Percentiles rank a stretch among this genome's conserved stretches.
These are phyloP conservation scores for Metallyticus violacea DNA, from an alignment of 2,888 invertebrate species.

Conservation along the genomic window DNA sequence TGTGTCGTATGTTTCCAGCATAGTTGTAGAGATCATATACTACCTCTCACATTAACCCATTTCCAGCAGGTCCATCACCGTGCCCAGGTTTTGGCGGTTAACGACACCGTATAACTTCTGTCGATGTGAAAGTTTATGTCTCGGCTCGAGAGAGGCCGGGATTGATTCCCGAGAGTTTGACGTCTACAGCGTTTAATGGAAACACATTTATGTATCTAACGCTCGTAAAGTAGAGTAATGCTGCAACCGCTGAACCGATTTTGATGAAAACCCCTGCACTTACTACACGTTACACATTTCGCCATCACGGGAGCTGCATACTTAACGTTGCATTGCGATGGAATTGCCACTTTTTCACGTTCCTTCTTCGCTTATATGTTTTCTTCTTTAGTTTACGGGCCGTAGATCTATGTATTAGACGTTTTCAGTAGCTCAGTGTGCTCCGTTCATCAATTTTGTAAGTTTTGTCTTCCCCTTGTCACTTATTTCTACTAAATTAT, in stretches of 20 bases:
- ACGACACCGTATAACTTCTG: not conserved
- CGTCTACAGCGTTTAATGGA: not conserved
- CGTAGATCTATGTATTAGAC: too few relatives aligned
- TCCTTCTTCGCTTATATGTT: too few relatives aligned
- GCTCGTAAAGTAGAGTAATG: not conserved
- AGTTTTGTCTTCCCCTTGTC: too few relatives aligned
- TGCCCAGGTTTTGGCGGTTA: not conserved
- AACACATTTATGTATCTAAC: not conserved
- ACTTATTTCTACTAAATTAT: too few relatives aligned
- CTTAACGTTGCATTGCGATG: too few relatives aligned
- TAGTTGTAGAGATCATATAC: not conserved
- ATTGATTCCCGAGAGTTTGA: not conserved
- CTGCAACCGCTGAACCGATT: not conserved
- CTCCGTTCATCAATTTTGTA: too few relatives aligned
- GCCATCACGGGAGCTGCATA: too few relatives aligned
- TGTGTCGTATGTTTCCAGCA: not conserved
- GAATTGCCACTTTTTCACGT: too few relatives aligned
- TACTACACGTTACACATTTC: not conserved
- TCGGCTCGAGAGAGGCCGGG: not conserved
- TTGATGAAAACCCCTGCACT: not conserved
- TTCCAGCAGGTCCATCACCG: not conserved
- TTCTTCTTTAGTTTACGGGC: too few relatives aligned
- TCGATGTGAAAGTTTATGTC: not conserved
- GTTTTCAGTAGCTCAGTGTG: too few relatives aligned
- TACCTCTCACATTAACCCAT: not conserved